Conservation (phyloP, 2,888 invertebrate species). For the Allophyes oxyacanthae region DNA sequence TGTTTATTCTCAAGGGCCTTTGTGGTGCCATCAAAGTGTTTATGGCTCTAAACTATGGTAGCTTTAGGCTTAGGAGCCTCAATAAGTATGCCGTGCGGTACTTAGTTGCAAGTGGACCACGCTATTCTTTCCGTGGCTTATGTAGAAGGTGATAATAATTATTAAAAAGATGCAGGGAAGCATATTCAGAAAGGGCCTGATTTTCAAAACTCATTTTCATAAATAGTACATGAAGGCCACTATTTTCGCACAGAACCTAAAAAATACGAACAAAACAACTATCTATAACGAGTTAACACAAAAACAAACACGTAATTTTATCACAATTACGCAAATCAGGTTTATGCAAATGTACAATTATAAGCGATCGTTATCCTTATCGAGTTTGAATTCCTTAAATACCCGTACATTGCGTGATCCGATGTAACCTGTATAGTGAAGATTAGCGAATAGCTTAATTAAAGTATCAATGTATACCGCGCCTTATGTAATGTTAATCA, state of each 20-base stretch:
- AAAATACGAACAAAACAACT: background rate
- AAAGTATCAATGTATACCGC: constrained; percentile 40
- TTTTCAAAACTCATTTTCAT: too few relatives aligned
- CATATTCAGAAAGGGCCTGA: too few relatives aligned
- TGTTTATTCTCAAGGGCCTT: constrained; percentile 11
- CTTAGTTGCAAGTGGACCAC: too few relatives aligned
- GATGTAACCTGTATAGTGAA: constrained; percentile 25
- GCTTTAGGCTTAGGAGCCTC: background rate
- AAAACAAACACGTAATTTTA: constrained; percentile 12
- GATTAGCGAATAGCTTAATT: constrained; percentile 49
- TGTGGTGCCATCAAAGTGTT: background rate
- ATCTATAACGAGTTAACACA: constrained; percentile 14
- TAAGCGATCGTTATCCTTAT: constrained; percentile 41
- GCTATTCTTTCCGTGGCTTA: too few relatives aligned
- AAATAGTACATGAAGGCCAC: too few relatives aligned
- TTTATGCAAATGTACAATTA: constrained; percentile 43
- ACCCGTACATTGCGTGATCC: constrained; percentile 54
- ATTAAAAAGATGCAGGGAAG: too few relatives aligned
- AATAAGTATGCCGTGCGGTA: background rate
- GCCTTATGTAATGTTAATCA: constrained; percentile 41
- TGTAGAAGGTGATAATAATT: too few relatives aligned
- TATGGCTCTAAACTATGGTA: background rate
- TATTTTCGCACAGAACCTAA: too few relatives aligned
- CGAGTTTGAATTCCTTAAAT: constrained; percentile 34
- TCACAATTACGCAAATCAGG: constrained; percentile 16